Base-by-base conservation (phyloP, 2,113 vertebrate genomes). In the Colius striatus region DNA sequence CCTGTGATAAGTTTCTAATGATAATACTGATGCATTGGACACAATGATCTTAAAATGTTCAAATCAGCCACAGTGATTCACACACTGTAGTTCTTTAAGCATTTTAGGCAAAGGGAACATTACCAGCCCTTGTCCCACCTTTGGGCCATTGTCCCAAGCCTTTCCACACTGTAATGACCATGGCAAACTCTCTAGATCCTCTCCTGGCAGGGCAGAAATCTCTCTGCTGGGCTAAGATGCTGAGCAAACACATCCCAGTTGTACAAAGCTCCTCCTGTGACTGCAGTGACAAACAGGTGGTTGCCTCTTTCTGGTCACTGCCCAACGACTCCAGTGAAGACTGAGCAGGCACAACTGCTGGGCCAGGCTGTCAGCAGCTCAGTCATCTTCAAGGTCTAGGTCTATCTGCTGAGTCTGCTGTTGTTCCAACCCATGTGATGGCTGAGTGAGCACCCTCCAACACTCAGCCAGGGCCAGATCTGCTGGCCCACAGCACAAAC, bases 1-100 rank as follows among this genome's bases (percentile, higher is more conserved):
- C 55, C 72, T 94, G 73, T 74, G 87, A 48, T 91, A 91, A 95
- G 87, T 78, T 71, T 86, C 32, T 88, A 86, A 70, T 76, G 89
- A 82, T 67, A 86, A 92, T 70, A 84, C 54, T 72, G 71, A 82
- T 84, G 67, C 53, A 53, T 5, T 2, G 84, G 82, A 94, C 79
- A 86, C 19, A 14, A 25, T 3, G 62, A 91, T 85, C 75, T 73
- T 41, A 94, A 70, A 67, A 55, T 30, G 55, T 86, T 77, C 75
- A 50, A 16, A 91, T 65, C 67, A 84, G 83, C 29, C 80, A 74
- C 74, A 5, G 58, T 30, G 7, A 5, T 66, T 75, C 0, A 0
- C 48, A 71, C 36, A 13, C 51, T 65, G 20, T 41, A 82, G 87
- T 66, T 79, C 83, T 58, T 82, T 7, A 62, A 63, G 32, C 20